A percentile compares a stretch with the other conserved stretches of the same genome.
These are phyloP conservation scores for Galendromus occidentalis DNA, from an alignment of 1,140 invertebrate species.

Conservation along the genomic window DNA sequence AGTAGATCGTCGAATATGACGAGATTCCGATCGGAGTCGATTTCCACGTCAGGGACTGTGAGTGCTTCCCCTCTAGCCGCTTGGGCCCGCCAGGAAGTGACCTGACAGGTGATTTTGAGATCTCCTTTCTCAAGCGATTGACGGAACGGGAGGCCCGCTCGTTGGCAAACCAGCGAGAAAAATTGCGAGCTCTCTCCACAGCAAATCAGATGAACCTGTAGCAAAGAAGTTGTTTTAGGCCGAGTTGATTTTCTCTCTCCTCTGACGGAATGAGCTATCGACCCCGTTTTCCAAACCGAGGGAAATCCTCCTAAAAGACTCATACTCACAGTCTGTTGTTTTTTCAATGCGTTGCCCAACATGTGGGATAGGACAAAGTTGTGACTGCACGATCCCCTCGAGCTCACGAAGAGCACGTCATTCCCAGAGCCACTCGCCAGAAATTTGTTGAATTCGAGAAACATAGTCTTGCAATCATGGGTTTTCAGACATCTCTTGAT, in stretches of 20 bases:
- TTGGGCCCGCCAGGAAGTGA: neutral
- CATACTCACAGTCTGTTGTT: neutral
- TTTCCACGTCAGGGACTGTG: neutral
- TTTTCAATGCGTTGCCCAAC: neutral
- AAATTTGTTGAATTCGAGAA: conserved; percentile 7
- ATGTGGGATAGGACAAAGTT: neutral
- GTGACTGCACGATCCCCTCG: neutral
- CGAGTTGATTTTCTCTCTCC: too few species aligned
- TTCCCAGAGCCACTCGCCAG: neutral
- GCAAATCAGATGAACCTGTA: neutral
- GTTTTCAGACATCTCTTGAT: too few species aligned
- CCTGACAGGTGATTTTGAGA: neutral
- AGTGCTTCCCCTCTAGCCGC: neutral
- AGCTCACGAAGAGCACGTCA: neutral
- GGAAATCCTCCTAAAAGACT: neutral
- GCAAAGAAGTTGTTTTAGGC: too few species aligned
- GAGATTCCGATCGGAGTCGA: neutral
- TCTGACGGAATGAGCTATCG: too few species aligned
- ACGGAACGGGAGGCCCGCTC: neutral
- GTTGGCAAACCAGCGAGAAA: neutral
- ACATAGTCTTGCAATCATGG: neutral
- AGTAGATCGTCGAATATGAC: neutral
- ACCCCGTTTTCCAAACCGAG: neutral
- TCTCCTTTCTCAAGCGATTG: neutral
- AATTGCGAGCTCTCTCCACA: neutral